Evolutionary conservation across 2,888 invertebrate genomes (phyloP), one percentile per base, ranked within the genome.

Genomic region (Epistrophe grossulariae): DNA sequence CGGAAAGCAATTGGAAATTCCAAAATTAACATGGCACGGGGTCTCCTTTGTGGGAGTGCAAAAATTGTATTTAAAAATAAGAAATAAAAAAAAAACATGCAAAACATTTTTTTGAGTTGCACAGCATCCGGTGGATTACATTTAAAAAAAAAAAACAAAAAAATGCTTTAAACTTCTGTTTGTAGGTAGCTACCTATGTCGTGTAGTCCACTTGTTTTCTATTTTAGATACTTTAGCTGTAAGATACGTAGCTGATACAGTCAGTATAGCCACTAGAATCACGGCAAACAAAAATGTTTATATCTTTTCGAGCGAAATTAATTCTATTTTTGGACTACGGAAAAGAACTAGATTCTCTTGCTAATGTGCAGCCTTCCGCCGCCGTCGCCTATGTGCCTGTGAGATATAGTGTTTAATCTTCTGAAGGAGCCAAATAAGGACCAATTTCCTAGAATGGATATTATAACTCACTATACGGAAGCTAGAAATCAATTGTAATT

Each of bases 81-180:
- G 17, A 57, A 40, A 31, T 3, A 57, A 62, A 35, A 38, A 52
- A 55, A n/a, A 50, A 73, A 60, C 43, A 74, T 87, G 87, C 76
- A 87, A 83, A 79, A 79, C 45, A 80, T 84, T 85, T 84, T 84
- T 73, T 80, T 84, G 77, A 72, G 77, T 70, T 78, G 78, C 81
- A 40, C 80, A 78, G 72, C 83, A 87, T 87, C 87, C 87, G 87
- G 87, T 72, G 83, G 87, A 87, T 87, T 83, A 79, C 50, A 70
- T 74, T 72, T 48, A 74, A 31, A 5, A 38, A 17, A 8, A 31
- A 66, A 48, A 11, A 15, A 31, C 9, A 59, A 35, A 57, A 3
- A 57, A 57, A 9, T 17, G 35, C 10, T 59, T 57, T 40, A 24
- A 59, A 62, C 38, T 64, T n/a, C n/a, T n/a, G n/a, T n/a, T n/a